These are phyloP conservation scores for Xiphorhynchus elegans DNA, from an alignment of 2,113 vertebrate genomes.

Conservation along the genomic window DNA sequence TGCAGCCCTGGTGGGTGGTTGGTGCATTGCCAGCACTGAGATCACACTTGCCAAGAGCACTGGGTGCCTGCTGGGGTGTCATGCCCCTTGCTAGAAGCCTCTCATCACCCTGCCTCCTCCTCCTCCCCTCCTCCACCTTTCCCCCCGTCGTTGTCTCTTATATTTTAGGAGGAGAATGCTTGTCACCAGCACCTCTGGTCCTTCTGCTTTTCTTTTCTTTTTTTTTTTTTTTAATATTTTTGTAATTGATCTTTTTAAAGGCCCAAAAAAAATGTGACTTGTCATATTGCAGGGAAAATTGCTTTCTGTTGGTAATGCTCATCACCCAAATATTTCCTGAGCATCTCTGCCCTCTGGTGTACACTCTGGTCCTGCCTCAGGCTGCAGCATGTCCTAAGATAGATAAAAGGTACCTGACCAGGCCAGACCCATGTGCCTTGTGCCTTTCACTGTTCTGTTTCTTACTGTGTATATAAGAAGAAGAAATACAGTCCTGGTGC, in stretches of 20 bases:
- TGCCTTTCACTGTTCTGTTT: constrained; percentile 10
- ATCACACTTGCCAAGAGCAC: not conserved
- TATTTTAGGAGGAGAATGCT: constrained; percentile 2
- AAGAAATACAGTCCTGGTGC: not conserved
- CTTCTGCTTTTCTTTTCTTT: not conserved
- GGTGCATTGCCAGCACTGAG: not conserved
- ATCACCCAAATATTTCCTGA: not conserved
- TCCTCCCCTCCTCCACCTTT: not conserved
- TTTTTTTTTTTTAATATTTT: not conserved
- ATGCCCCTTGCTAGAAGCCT: not conserved
- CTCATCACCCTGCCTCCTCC: not conserved
- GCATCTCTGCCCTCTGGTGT: not conserved
- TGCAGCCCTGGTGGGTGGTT: not conserved
- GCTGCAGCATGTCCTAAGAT: not conserved
- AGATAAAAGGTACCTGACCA: not conserved
- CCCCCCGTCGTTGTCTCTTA: not conserved
- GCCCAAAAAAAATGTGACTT: not conserved
- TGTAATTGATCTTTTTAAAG: not conserved
- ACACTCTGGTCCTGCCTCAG: not conserved
- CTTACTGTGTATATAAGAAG: not conserved
- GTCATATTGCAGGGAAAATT: not conserved
- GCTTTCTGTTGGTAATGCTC: not conserved
- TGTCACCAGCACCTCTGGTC: not conserved
- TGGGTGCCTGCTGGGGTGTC: not conserved
- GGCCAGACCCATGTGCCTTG: not conserved